Evolutionary conservation across 2,888 invertebrate species (phyloP), one percentile per base, ranked within the genome.

Genomic region (Eudemis profundana): DNA sequence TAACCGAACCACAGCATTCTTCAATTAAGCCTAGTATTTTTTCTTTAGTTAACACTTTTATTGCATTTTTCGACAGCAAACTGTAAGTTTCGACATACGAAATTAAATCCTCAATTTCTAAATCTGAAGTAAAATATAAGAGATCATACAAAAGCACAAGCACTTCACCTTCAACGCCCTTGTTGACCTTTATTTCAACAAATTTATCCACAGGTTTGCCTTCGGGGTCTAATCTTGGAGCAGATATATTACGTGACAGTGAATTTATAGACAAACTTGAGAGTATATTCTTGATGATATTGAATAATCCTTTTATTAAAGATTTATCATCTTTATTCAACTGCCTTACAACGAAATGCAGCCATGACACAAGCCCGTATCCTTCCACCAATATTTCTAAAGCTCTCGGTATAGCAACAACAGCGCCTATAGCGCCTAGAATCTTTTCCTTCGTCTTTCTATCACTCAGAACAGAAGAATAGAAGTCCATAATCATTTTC

Each of bases 401-500:
- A 0, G 95, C 94, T 68, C 94, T 93, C 0, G 94, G 93, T 33
- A 96, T 93, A 63, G 93, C 90, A 4, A 94, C 93, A 47, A 95
- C 93, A 1, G 93, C 91, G 69, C 93, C 90, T 0, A 97, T 74
- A 0, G 95, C 93, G 61, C 94, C 93, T 23, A 97, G 85, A 68
- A 97, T 95, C 57, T 93, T 89, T 63, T 95, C 93, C 83, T 95
- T 95, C 0, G 93, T 92, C 68, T 93, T 93, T 51, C 87, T 82
- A 70, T 95, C 95, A n/a, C 95, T 93, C 49, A 96, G 79, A 15
- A 90, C 88, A 21, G 94, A 95, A 0, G 92, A 91, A 78, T 95
- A 95, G 77, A 95, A 95, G 72, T 95, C 95, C 81, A 96, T 93
- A 1, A 98, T 88, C 78, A 96, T 94, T 82, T 97, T 97, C 71